Evolutionary conservation across 2,113 vertebrate genomes (phyloP).

Genomic region (Lamprotornis superbus): DNA sequence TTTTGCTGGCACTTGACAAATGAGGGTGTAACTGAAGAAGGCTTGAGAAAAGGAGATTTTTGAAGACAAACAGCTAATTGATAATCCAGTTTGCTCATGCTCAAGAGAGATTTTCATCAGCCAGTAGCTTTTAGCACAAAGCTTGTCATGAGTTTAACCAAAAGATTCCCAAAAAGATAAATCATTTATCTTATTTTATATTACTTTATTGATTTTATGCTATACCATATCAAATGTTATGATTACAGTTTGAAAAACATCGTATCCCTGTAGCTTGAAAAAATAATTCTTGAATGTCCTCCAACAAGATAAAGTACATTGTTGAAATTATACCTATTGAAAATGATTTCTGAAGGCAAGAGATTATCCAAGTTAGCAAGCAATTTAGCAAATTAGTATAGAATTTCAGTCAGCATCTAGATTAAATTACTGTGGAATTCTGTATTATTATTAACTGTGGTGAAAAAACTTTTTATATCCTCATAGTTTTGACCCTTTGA

Average conservation of each 20-base stretch:
- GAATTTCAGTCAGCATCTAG: neutral
- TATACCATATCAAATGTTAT: constrained; percentile 25
- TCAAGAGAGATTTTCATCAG: constrained; percentile 58
- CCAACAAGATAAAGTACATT: neutral
- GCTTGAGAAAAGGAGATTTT: constrained; percentile 3
- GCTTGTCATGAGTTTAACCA: constrained; percentile 37
- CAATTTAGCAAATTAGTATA: neutral
- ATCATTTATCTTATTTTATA: constrained; percentile 43
- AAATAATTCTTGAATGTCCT: neutral
- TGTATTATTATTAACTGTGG: neutral
- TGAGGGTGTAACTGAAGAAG: constrained; percentile 8
- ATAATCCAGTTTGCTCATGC: constrained; percentile 54
- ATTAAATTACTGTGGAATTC: neutral
- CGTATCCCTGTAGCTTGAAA: neutral
- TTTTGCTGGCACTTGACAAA: constrained; percentile 46
- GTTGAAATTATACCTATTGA: neutral
- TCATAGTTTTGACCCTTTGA: neutral
- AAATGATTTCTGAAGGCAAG: neutral
- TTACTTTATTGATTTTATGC: constrained; percentile 59
- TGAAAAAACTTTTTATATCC: neutral
- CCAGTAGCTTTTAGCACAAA: constrained; percentile 44
- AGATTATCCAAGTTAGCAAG: neutral
- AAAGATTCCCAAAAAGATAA: constrained; percentile 45
- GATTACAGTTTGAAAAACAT: constrained; percentile 45
- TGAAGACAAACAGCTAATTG: constrained; percentile 46